Percentiles rank a stretch among this genome's conserved stretches.
Evolutionary conservation across 2,888 invertebrate species (phyloP).

Genomic region (Pollenia amentaria): DNA sequence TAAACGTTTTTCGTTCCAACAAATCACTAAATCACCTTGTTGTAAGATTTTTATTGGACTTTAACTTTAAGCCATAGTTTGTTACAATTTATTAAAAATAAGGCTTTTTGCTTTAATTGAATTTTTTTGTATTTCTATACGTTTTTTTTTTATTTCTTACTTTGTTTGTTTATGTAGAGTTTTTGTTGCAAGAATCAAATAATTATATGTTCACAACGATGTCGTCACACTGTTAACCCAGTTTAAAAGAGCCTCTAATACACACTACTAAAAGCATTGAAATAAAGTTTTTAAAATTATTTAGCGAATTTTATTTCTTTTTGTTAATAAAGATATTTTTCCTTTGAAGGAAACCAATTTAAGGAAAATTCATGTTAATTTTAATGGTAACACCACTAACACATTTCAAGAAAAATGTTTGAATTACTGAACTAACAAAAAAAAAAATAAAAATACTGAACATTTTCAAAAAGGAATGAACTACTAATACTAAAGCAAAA

Average conservation of each 20-base stretch:
- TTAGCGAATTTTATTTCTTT: background rate
- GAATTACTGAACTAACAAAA: background rate
- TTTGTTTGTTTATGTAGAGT: constrained; percentile 30
- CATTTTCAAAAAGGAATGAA: constrained; percentile 52
- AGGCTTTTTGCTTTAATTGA: constrained; percentile 52
- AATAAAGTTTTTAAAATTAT: constrained; percentile 31
- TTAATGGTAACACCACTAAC: constrained; percentile 68
- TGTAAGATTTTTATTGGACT: constrained; percentile 17
- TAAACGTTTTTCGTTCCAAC: background rate
- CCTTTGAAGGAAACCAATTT: constrained; percentile 41
- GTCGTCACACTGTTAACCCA: constrained; percentile 71
- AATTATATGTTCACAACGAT: constrained; percentile 67
- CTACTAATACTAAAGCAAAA: constrained; percentile 7
- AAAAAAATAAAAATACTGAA: background rate
- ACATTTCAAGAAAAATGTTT: constrained; percentile 33
- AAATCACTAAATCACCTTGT: constrained; percentile 36
- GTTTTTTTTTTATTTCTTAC: constrained; percentile 13
- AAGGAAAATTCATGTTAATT: constrained; percentile 65
- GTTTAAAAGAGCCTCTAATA: constrained; percentile 38
- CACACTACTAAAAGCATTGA: constrained; percentile 39
- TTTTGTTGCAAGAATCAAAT: constrained; percentile 49
- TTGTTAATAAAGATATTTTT: constrained; percentile 31
- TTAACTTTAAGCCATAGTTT: constrained; percentile 46
- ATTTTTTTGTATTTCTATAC: constrained; percentile 35
- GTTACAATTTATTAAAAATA: constrained; percentile 46